A percentile compares a stretch with the other conserved stretches of the same genome.
Conservation (phyloP, 2,888 invertebrate species). For the Bombylius major region DNA sequence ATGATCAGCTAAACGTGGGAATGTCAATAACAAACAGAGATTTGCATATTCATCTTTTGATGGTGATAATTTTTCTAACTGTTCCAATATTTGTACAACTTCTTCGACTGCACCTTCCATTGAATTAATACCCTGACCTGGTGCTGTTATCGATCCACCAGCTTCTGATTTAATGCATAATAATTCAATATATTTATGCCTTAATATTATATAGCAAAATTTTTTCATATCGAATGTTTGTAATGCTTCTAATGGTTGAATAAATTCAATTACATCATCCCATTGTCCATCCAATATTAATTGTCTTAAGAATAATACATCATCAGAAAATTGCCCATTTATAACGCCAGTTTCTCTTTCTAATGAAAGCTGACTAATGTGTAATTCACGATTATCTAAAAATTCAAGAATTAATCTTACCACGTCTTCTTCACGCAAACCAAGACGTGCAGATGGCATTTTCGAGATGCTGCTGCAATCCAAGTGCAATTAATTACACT, state of each 20-base stretch:
- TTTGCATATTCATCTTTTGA: slow-evolving; percentile 90
- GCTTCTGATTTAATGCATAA: slow-evolving; percentile 91
- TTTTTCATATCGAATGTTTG: slow-evolving; percentile 71
- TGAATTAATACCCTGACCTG: slow-evolving; percentile 58
- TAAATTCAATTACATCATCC: slow-evolving; percentile 94
- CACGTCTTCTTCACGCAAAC: slow-evolving; percentile 79
- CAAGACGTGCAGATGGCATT: slow-evolving; percentile 75
- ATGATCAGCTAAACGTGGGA: slow-evolving; percentile 87
- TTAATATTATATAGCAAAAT: slow-evolving; percentile 75
- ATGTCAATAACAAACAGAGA: slow-evolving; percentile 76
- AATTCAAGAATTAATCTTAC: slow-evolving; percentile 76
- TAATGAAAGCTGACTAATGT: slow-evolving; percentile 79
- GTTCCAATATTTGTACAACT: slow-evolving; percentile 80
- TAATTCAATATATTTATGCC: slow-evolving; percentile 88
- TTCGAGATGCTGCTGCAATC: not conserved
- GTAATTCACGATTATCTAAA: slow-evolving; percentile 76
- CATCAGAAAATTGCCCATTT: slow-evolving; percentile 87
- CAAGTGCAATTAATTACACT: not conserved
- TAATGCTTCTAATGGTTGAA: slow-evolving; percentile 77
- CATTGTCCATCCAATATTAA: slow-evolving; percentile 94
- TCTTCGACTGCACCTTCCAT: slow-evolving; percentile 89
- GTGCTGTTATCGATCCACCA: slow-evolving; percentile 61
- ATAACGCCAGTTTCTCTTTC: slow-evolving; percentile 93
- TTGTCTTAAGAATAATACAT: slow-evolving; percentile 85
- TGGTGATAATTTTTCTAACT: slow-evolving; percentile 79